Evolutionary conservation across 1,140 invertebrate genomes (phyloP), one percentile per base, ranked within the genome.

Genomic region (Calycopis cecrops): DNA sequence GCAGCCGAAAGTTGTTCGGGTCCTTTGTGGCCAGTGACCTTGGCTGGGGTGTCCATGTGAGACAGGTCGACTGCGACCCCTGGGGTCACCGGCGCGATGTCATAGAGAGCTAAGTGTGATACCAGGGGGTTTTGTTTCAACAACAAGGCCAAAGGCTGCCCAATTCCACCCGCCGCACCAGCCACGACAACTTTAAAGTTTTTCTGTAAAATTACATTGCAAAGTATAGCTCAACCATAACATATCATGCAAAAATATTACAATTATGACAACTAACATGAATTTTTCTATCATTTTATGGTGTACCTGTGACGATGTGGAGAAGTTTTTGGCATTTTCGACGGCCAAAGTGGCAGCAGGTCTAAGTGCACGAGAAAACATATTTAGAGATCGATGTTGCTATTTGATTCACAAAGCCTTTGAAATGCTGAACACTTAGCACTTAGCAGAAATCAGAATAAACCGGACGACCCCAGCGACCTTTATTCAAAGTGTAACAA

Each of bases 31-130:
- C 94, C 96, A 52, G 90, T 92, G 35, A 99, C 95, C 83, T 93
- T 92, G 57, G 96, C 92, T 34, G 90, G 89, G 16, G 97, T 97
- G 69, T 99, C 94, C 74, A 99, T 99, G 88, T 99, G 98, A 12
- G 97, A 98, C 11, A 99, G 90, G 91, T 99, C 98, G 60, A 97
- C 97, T 57, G 97, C 98, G 12, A 99, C 98, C 63, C 98, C 99
- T 56, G 96, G 95, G 38, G 98, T 99, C 73, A 98, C 94, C 3
- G 85, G 85, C 0, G 97, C 97, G 84, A 99, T 95, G 90, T 99
- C 98, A 74, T 98, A 99, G 1, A 99, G 89, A 0, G 93, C 91
- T 56, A 99, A 89, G 68, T 96, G 91, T 11, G 92, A 92, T 12
- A 99, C 91, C 38, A 96, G 81, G 47, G 95, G 93, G 60, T 94